Evolutionary conservation across 1,140 invertebrate species (phyloP).

Genomic region (Meloidogyne floridensis): DNA sequence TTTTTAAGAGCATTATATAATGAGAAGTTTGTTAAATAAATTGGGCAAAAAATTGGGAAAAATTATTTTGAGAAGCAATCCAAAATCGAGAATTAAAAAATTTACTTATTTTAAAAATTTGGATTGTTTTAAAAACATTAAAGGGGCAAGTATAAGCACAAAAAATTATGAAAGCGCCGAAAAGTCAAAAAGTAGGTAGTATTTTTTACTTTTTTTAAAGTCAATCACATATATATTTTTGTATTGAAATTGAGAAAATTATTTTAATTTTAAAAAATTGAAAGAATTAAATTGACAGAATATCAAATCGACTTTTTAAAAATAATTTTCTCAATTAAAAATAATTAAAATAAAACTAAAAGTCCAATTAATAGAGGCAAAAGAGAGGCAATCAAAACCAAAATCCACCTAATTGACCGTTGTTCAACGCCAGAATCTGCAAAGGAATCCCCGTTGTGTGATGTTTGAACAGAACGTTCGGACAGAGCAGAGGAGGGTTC

Average conservation of each 20-base stretch:
- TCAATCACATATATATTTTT: no score
- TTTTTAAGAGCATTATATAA: not conserved
- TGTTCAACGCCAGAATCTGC: not conserved
- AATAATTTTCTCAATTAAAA: not conserved
- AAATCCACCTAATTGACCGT: not conserved
- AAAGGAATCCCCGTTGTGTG: constrained; percentile 4
- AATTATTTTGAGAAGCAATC: not conserved
- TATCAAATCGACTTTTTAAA: not conserved
- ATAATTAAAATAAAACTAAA: not conserved
- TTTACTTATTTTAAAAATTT: not conserved
- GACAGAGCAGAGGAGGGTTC: constrained; percentile 27
- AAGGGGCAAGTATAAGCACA: not conserved
- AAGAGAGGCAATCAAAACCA: not conserved
- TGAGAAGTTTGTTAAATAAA: not conserved
- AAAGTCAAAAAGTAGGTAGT: not conserved
- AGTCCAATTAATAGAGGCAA: not conserved
- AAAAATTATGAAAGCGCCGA: constrained; percentile 1
- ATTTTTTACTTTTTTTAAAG: not conserved
- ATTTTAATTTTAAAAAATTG: no score
- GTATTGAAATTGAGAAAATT: no score
- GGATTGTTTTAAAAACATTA: not conserved
- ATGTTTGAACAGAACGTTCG: constrained; percentile 24
- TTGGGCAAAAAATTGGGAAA: not conserved
- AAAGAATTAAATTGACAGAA: no score
- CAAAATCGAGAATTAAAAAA: not conserved